Evolutionary conservation across 2,113 vertebrate species (phyloP), one percentile per base, ranked within the genome.

Genomic region (Periophthalmus modestus): DNA sequence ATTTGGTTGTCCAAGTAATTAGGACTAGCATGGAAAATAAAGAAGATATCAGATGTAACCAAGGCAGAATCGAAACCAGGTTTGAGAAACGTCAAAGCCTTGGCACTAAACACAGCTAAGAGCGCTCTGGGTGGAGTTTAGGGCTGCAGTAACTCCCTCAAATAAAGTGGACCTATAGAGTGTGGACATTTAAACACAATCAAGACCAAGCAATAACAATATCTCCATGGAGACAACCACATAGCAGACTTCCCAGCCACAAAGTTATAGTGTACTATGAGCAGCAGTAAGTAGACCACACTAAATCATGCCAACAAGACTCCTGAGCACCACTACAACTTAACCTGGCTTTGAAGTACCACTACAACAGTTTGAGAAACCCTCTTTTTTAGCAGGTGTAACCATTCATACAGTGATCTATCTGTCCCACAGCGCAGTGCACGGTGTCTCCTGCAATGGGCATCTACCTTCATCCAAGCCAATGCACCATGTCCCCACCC

Each of bases 351-450:
- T 28, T 28, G 28, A 28, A 28, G 28, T 28, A 28, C 28, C 28
- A 28, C 28, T 28, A 28, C 28, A 28, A 55, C 52, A 57, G 57
- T 59, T 59, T 59, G 57, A 57, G 23, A 59, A 28, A 28, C 12
- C 23, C 12, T 55, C 58, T 5, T 33, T 70, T 52, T 33, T 33
- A 23, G 47, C 5, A 2, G 0, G 2, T 65, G 43, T 74, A 78
- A 81, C 79, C 74, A 69, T 88, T 83, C 52, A 74, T 81, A 61
- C 71, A 50, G 67, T 77, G 72, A 85, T 83, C 79, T 81, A 91
- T 89, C 82, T 76, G 28, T 86, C 68, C 70, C 58, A 52, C 72
- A 70, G 67, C 68, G 67, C 68, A 76, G 82, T 2, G 72, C 84
- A 88, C 88, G 77, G 57, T 52, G 85, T 84, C 81, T 83, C 77